phyloP scores from a whole-genome alignment of 2,888 invertebrate genomes.

The Yponomeuta malinellus region DNA sequence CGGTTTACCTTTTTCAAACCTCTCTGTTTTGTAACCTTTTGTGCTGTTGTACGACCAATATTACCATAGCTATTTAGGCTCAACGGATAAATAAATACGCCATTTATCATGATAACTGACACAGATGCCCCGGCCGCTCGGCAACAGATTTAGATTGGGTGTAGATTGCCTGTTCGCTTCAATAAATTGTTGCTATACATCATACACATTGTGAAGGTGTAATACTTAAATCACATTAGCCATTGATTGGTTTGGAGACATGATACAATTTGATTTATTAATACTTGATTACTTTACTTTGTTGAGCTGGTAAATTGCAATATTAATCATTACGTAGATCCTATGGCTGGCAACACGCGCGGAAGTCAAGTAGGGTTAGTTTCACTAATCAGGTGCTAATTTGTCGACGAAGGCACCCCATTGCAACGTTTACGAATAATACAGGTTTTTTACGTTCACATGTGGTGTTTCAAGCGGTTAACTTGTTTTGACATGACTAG shows the following conservation, averaged over 20 bases:
- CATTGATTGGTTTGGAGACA: constrained; percentile 20
- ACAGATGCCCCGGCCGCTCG: constrained; percentile 62
- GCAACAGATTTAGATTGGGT: constrained; percentile 48
- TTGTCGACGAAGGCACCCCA: constrained; percentile 24
- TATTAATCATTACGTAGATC: not conserved
- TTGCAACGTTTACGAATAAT: not conserved
- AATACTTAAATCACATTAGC: constrained; percentile 14
- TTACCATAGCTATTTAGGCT: constrained; percentile 76
- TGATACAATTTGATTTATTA: constrained; percentile 12
- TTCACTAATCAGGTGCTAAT: constrained; percentile 30
- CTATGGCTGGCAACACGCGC: not conserved
- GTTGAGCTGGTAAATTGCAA: not conserved
- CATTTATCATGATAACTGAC: constrained; percentile 75
- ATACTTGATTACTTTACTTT: not conserved
- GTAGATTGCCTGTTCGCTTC: constrained; percentile 58
- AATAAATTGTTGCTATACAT: constrained; percentile 59
- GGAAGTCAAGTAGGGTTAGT: constrained; percentile 22
- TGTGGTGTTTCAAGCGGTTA: not conserved
- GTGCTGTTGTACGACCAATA: constrained; percentile 75
- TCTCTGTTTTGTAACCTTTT: constrained; percentile 76
- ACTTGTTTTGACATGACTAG: not conserved
- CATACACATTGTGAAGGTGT: constrained; percentile 45
- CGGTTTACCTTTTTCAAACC: constrained; percentile 77
- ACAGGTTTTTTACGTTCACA: not conserved
- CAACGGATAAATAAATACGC: constrained; percentile 75